phyloP scores from a whole-genome alignment of 1,140 invertebrate species.

The Battus philenor region DNA sequence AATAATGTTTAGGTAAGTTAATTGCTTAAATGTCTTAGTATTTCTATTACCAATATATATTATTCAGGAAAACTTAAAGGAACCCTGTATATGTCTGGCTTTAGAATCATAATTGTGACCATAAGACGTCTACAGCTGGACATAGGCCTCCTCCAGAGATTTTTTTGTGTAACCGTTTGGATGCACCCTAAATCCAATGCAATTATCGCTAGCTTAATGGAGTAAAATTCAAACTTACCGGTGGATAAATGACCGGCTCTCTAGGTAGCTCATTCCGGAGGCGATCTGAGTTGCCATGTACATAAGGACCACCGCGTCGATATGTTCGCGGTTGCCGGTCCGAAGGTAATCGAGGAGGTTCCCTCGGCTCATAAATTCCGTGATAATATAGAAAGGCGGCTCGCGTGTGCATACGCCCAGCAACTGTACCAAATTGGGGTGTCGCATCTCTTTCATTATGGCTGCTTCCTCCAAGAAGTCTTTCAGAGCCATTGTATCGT shows the following conservation, averaged over 20 bases:
- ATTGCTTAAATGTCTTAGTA: no score
- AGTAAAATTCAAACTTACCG: slow-evolving; percentile 75
- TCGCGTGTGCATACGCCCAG: slow-evolving; percentile 98
- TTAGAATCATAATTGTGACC: no score
- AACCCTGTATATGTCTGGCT: no score
- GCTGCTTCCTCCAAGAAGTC: slow-evolving; percentile 99
- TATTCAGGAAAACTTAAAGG: no score
- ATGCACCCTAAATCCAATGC: no score
- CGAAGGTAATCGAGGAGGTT: slow-evolving; percentile 97
- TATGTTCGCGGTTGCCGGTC: slow-evolving; percentile 90
- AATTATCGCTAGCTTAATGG: no score
- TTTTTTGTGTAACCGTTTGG: no score
- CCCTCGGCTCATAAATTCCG: slow-evolving; percentile 99
- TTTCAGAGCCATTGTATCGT: slow-evolving; percentile 99
- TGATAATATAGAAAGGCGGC: slow-evolving; percentile 99
- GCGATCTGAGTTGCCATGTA: slow-evolving; percentile 99
- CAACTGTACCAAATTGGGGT: slow-evolving; percentile 98
- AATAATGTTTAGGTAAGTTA: no score
- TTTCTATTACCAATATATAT: no score
- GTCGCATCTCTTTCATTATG: slow-evolving; percentile 99
- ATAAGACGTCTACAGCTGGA: background rate
- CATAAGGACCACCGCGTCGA: slow-evolving; percentile 96
- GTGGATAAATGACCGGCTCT: slow-evolving; percentile 97
- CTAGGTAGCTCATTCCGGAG: slow-evolving; percentile 98
- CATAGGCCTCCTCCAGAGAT: background rate